Evolutionary conservation across 2,797 vertebrate genomes (phyloP).

Genomic region (Alauda arvensis): DNA sequence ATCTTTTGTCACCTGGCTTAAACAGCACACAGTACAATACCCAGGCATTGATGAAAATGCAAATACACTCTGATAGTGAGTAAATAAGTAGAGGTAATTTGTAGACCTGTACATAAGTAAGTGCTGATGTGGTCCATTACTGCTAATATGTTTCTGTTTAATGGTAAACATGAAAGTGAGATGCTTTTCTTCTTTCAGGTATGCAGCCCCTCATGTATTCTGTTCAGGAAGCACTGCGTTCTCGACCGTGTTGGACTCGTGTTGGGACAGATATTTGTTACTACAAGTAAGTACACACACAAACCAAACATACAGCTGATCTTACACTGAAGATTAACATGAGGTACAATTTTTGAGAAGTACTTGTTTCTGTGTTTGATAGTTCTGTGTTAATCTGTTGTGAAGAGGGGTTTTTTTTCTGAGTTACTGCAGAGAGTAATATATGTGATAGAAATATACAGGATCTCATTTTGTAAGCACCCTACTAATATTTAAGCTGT

Average conservation of each 20-base stretch:
- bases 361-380: neutral
- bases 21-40: neutral
- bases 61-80: neutral
- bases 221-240: slow-evolving; percentile 91
- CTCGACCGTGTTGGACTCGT: slow-evolving; percentile 88
- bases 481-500: neutral
- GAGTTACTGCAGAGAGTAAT: neutral
- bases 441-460: neutral
- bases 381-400: neutral
- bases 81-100: neutral
- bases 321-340: neutral
- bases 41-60: neutral
- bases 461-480: neutral
- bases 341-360: neutral
- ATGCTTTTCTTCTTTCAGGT: slow-evolving; percentile 70
- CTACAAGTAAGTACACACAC: slow-evolving; percentile 87
- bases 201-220: slow-evolving; percentile 99
- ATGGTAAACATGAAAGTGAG: neutral
- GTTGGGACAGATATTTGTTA: slow-evolving; percentile 95
- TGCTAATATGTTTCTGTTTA: neutral
- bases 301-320: neutral
- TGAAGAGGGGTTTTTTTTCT: neutral
- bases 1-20: neutral
- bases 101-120: fast-evolving
- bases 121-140: neutral